Percentiles rank a stretch among this genome's conserved stretches.
Evolutionary conservation across 1,140 invertebrate genomes (phyloP).

Genomic region (Radopholus similis): DNA sequence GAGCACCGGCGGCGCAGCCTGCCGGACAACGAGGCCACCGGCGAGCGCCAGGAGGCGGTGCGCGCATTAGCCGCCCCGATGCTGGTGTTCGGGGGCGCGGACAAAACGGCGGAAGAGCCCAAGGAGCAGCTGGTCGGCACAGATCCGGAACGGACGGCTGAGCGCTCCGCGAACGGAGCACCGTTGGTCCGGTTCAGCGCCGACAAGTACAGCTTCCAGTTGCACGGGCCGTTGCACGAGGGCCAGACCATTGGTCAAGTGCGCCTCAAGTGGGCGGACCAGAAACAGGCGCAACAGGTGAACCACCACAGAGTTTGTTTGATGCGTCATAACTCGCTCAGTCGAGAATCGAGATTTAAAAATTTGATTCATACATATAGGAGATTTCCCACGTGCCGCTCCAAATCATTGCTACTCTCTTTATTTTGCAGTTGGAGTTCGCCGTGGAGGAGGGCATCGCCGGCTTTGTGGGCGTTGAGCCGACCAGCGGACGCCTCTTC

Average conservation of each 20-base stretch:
- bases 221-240: conserved; percentile 24
- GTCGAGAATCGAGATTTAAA: neutral
- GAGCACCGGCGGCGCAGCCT: neutral
- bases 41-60: neutral
- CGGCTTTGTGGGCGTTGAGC: conserved; percentile 35
- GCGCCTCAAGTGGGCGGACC: neutral
- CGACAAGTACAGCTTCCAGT: conserved; percentile 25
- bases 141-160: neutral
- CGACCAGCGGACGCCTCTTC: conserved; percentile 18
- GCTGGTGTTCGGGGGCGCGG: too few species aligned
- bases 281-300: neutral
- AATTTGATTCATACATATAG: neutral
- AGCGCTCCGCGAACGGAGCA: neutral
- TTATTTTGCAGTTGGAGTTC: conserved; percentile 17
- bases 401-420: too few species aligned
- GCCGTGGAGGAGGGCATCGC: conserved; percentile 38
- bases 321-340: neutral
- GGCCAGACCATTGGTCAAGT: conserved; percentile 34
- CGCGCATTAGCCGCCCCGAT: too few species aligned
- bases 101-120: too few species aligned
- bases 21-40: neutral
- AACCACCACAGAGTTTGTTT: neutral
- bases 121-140: neutral
- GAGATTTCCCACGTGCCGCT: neutral
- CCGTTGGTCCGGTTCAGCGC: conserved; percentile 12